Percentiles rank a stretch among this genome's conserved stretches.
Evolutionary conservation across 2,888 invertebrate species (phyloP).

Genomic region (Eubasilissa splendida): DNA sequence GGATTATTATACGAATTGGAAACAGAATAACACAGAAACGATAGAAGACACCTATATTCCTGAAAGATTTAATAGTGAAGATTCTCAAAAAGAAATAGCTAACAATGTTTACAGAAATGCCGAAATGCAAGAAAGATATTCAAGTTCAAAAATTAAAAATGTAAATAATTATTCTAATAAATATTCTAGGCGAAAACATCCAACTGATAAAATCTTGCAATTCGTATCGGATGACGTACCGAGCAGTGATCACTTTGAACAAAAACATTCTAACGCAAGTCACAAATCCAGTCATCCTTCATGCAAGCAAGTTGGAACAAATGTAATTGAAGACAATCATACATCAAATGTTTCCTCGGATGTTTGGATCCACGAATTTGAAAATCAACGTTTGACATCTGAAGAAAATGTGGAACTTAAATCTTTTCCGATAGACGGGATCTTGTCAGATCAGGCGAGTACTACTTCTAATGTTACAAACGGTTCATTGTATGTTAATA

Average conservation of each 20-base stretch:
- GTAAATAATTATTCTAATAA: constrained; percentile 1
- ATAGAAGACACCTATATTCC: too few species aligned
- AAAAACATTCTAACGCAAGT: too few species aligned
- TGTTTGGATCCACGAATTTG: too few species aligned
- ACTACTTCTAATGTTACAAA: too few species aligned
- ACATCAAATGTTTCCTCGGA: background rate
- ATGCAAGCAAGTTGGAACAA: background rate
- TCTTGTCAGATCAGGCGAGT: background rate
- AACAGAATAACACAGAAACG: too few species aligned
- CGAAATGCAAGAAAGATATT: constrained; percentile 1
- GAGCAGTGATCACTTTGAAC: too few species aligned
- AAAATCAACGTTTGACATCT: background rate
- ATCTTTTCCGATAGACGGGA: background rate
- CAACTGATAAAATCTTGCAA: background rate
- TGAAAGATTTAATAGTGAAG: background rate
- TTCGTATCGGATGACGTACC: background rate
- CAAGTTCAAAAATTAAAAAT: background rate
- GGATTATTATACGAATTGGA: too few species aligned
- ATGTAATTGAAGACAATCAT: constrained; percentile 1
- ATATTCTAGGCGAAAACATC: constrained; percentile 23
- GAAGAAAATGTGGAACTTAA: background rate
- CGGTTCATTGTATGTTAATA: too few species aligned
- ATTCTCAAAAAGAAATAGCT: background rate
- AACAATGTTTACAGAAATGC: background rate
- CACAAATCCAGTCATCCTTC: too few species aligned